Percentiles rank a stretch among this genome's conserved stretches.
Conservation (phyloP, 2,797 vertebrate genomes). For the Dipus sagitta region DNA sequence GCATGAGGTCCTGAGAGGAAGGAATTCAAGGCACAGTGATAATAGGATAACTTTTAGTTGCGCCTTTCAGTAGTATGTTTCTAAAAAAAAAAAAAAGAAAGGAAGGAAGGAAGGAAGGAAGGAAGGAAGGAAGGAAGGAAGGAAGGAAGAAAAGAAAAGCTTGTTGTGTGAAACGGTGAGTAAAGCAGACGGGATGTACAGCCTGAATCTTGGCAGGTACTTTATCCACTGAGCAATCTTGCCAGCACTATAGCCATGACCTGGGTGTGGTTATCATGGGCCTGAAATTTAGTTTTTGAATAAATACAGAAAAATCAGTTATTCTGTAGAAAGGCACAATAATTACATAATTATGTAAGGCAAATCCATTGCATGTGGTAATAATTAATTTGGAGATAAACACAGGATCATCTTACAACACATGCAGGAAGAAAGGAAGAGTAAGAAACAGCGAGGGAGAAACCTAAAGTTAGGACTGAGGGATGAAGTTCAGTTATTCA, state of each 20-base stretch:
- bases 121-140: too few relatives aligned
- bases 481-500: background rate
- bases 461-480: background rate
- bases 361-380: background rate
- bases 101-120: too few relatives aligned
- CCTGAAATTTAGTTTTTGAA: slow-evolving; percentile 26
- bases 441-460: background rate
- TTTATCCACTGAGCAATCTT: too few relatives aligned
- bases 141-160: too few relatives aligned
- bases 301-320: background rate
- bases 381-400: background rate
- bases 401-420: background rate
- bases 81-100: background rate
- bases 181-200: background rate
- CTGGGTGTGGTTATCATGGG: background rate
- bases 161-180: background rate
- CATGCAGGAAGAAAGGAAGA: background rate
- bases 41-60: background rate
- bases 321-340: background rate
- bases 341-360: slow-evolving; percentile 26
- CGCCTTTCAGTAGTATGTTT: background rate
- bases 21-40: background rate
- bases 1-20: too few relatives aligned
- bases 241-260: background rate
- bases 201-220: background rate